Evolutionary conservation across 2,888 invertebrate species (phyloP), one percentile per base, ranked within the genome.

Genomic region (Iselma pallidipennis): DNA sequence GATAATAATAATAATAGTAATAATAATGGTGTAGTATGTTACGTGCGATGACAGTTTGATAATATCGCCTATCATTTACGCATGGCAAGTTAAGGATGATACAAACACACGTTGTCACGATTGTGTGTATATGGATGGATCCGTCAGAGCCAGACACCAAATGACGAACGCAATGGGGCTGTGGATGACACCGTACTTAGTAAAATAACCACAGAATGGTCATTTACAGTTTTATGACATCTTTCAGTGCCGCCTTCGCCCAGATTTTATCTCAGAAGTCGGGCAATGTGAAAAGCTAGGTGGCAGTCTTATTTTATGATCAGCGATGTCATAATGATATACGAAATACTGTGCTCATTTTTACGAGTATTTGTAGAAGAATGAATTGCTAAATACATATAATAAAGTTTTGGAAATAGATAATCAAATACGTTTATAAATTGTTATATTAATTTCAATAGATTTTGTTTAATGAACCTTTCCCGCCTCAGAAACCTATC

Each of bases 121-220:
- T 63, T 63, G 63, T 48, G 55, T 61, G n/a, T 37, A 37, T 16
- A 37, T 37, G 37, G 16, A 37, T 37, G 68, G 71, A 66, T 67
- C 70, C 66, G 70, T 72, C 74, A 69, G 67, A 67, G 66, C 66
- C 72, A 76, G 77, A 75, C 75, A 74, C 72, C 72, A 69, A 76
- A 77, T 75, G 76, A 76, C 75, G 71, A 70, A 75, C 75, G 71
- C 74, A 74, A 77, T 75, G 74, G 77, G 74, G 71, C 76, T 78
- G 76, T 70, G 74, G 76, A 79, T 80, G 79, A 78, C 78, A 78
- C 76, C 78, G 76, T 79, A 78, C 79, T 79, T 78, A 79, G 78
- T 78, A 75, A 78, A 79, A 79, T 78, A 78, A 80, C 78, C 78
- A 73, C 78, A 76, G 76, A 78, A 78, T 71, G 78, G 78, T 77